Evolutionary conservation across 2,888 invertebrate species (phyloP).

Genomic region (Synanthedon formicaeformis): DNA sequence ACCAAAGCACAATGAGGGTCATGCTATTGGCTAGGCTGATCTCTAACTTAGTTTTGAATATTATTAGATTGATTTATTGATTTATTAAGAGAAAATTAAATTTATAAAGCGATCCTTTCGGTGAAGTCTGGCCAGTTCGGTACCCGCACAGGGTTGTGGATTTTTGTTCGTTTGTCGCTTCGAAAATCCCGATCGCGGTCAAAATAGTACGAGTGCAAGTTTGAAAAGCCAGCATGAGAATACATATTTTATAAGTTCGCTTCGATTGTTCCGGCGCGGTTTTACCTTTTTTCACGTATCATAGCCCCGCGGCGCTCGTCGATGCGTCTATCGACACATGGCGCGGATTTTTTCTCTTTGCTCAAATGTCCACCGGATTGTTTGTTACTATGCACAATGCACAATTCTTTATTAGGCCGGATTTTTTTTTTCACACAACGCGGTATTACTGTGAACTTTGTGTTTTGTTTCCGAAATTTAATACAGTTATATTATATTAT

Average conservation of each 20-base stretch:
- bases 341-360: constrained; percentile 23
- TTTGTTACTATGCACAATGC: constrained; percentile 25
- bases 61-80: too few species aligned
- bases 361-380: constrained; percentile 35
- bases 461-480: too few species aligned
- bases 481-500: too few species aligned
- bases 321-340: constrained; percentile 59
- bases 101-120: neutral
- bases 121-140: neutral
- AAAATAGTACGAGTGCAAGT: constrained; percentile 55
- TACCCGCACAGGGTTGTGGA: neutral
- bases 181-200: constrained; percentile 62
- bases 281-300: constrained; percentile 45
- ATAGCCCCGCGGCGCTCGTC: constrained; percentile 40
- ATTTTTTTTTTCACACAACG: neutral
- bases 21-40: too few species aligned
- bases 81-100: neutral
- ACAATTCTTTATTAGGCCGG: neutral
- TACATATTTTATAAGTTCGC: constrained; percentile 69
- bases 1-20: too few species aligned
- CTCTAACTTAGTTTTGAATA: too few species aligned
- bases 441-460: too few species aligned
- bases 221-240: constrained; percentile 55
- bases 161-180: constrained; percentile 32
- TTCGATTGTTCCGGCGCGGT: constrained; percentile 66